Evolutionary conservation across 2,797 vertebrate genomes (phyloP).

Genomic region (Sebastolobus alascanus): DNA sequence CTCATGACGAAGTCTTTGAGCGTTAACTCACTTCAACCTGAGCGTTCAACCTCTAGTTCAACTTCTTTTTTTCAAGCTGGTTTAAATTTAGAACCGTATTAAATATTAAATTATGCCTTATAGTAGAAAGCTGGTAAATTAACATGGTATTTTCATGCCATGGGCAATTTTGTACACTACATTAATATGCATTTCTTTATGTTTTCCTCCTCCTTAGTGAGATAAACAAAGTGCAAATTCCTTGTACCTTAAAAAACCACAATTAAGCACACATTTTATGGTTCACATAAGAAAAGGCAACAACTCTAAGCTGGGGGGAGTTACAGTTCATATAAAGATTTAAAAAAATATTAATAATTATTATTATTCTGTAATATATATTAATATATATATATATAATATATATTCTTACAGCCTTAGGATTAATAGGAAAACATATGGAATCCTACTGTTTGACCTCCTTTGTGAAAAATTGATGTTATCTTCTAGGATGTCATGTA

Average conservation of each 20-base stretch:
- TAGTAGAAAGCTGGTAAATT: background rate
- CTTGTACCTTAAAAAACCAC: background rate
- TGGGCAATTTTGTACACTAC: background rate
- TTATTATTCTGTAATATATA: background rate
- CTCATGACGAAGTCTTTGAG: slow-evolving; percentile 44
- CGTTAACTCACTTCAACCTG: slow-evolving; percentile 28
- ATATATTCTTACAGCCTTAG: background rate
- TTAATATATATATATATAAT: no score
- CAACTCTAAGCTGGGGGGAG: background rate
- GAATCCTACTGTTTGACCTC: background rate
- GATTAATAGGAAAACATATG: background rate
- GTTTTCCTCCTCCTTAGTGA: background rate
- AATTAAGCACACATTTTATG: background rate
- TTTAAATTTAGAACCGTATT: slow-evolving; percentile 3
- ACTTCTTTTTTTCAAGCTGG: background rate
- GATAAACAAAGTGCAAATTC: background rate
- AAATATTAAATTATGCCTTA: background rate
- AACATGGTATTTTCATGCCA: background rate
- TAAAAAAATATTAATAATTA: background rate
- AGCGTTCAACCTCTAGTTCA: background rate
- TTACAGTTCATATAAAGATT: background rate
- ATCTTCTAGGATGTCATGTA: no score
- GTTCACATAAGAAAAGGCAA: background rate
- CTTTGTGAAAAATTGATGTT: background rate
- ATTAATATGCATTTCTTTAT: slow-evolving; percentile 6